Percentiles rank a stretch among this genome's conserved stretches.
These are phyloP conservation scores for Dryas iulia DNA, from an alignment of 1,140 invertebrate species.

Conservation along the genomic window DNA sequence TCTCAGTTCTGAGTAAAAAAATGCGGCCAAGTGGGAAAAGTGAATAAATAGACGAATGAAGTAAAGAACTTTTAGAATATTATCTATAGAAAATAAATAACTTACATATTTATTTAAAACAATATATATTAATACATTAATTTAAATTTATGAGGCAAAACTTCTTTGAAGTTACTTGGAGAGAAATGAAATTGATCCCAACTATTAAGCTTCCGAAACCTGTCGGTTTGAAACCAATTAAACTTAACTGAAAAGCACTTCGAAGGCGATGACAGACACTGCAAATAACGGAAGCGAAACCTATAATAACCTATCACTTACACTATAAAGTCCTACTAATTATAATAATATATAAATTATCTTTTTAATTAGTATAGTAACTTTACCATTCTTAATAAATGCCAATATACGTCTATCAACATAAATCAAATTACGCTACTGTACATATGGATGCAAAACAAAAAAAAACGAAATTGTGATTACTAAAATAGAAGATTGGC, in stretches of 20 bases:
- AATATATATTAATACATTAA: no score
- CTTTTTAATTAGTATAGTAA: not conserved
- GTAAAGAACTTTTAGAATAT: not conserved
- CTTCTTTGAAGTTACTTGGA: conserved; percentile 15
- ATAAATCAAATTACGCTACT: not conserved
- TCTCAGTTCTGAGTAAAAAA: not conserved
- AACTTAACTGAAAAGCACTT: conserved; percentile 21
- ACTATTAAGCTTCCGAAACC: conserved; percentile 28
- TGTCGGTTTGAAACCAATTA: conserved; percentile 27
- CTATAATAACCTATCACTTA: not conserved
- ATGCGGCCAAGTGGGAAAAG: not conserved
- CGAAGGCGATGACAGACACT: conserved; percentile 12
- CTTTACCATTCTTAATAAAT: not conserved
- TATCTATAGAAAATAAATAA: not conserved
- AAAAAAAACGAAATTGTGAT: not conserved
- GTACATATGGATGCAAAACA: not conserved
- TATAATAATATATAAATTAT: not conserved
- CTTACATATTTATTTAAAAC: no score
- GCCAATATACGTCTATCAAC: not conserved
- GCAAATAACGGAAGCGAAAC: not conserved
- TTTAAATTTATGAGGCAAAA: conserved; percentile 14
- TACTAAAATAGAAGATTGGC: not conserved
- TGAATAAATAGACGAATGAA: no score
- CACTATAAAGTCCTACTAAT: not conserved
- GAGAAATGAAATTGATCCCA: conserved; percentile 22